These are phyloP conservation scores for Cherax quadricarinatus DNA, from an alignment of 1,140 invertebrate species.

Conservation along the genomic window DNA sequence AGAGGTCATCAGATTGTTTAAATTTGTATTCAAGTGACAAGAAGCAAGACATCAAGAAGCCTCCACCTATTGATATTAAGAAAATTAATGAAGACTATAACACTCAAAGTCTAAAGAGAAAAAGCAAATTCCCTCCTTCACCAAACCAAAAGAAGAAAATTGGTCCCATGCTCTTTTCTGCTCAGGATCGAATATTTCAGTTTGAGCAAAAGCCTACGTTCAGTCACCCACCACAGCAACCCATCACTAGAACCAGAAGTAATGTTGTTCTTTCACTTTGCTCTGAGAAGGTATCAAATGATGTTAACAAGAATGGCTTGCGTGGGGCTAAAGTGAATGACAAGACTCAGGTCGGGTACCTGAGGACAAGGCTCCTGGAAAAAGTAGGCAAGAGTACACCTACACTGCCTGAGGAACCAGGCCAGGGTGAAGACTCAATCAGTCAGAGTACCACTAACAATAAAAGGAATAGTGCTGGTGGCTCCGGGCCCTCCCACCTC, in stretches of 20 bases:
- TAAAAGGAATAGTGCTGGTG: background rate
- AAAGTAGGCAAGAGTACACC: slow-evolving; percentile 59
- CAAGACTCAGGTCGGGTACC: slow-evolving; percentile 74
- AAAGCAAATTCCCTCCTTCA: slow-evolving; percentile 61
- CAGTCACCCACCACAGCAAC: slow-evolving; percentile 3
- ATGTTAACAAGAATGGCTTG: slow-evolving; percentile 34
- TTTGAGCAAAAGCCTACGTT: slow-evolving; percentile 43
- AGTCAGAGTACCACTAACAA: background rate
- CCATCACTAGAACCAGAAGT: slow-evolving; percentile 48
- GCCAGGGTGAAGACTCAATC: background rate
- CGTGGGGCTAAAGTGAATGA: slow-evolving; percentile 62
- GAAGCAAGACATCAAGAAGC: background rate
- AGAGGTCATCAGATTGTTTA: slow-evolving; percentile 13
- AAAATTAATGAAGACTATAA: background rate
- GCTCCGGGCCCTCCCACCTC: background rate
- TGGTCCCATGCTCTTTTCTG: slow-evolving; percentile 46
- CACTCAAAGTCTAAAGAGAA: slow-evolving; percentile 47
- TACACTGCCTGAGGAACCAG: slow-evolving; percentile 37
- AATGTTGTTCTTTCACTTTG: slow-evolving; percentile 4
- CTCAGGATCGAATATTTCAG: slow-evolving; percentile 61
- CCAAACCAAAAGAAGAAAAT: slow-evolving; percentile 56
- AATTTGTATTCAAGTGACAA: slow-evolving; percentile 4
- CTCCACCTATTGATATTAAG: slow-evolving; percentile 16
- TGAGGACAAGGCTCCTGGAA: slow-evolving; percentile 71
- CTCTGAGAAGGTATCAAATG: background rate